A percentile compares a stretch with the other conserved stretches of the same genome.
phyloP scores from a whole-genome alignment of 2,797 vertebrate species.

The Rhinichthys osculus region DNA sequence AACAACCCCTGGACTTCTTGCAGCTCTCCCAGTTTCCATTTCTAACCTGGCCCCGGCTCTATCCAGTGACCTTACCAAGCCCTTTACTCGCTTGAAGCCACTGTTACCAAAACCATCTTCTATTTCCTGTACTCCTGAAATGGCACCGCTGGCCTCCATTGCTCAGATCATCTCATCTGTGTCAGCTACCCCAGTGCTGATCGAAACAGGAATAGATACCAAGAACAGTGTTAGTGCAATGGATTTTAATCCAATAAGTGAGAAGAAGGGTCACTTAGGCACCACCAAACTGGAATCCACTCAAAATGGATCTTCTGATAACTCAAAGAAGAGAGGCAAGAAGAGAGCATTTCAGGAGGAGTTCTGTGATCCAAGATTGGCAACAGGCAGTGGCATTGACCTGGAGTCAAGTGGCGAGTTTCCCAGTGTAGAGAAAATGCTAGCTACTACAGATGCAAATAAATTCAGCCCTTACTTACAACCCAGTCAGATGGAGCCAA shows the following conservation, averaged over 20 bases:
- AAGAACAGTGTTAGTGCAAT: constrained; percentile 41
- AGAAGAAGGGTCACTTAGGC: constrained; percentile 48
- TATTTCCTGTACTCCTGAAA: constrained; percentile 71
- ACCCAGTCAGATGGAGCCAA: constrained; percentile 74
- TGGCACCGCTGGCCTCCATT: constrained; percentile 94
- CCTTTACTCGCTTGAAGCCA: constrained; percentile 82
- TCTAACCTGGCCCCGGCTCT: constrained; percentile 78
- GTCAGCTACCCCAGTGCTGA: constrained; percentile 87
- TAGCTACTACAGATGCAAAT: constrained; percentile 94
- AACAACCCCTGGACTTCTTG: constrained; percentile 72
- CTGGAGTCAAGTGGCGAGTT: constrained; percentile 97
- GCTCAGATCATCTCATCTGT: constrained; percentile 98
- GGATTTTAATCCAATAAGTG: constrained; percentile 50
- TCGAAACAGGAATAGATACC: constrained; percentile 75
- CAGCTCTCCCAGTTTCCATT: constrained; percentile 77
- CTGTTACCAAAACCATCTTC: constrained; percentile 85
- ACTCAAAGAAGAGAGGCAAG: constrained; percentile 76
- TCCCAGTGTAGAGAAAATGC: constrained; percentile 96
- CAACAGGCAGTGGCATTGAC: constrained; percentile 76
- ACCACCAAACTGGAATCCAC: constrained; percentile 17
- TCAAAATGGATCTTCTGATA: constrained; percentile 66
- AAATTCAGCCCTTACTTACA: constrained; percentile 94
- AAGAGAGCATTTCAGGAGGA: constrained; percentile 56
- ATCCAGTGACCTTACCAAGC: constrained; percentile 71
- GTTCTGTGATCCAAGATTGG: constrained; percentile 16